Evolutionary conservation across 2,113 vertebrate species (phyloP), one percentile per base, ranked within the genome.

Genomic region (Thamnophis sirtalis): DNA sequence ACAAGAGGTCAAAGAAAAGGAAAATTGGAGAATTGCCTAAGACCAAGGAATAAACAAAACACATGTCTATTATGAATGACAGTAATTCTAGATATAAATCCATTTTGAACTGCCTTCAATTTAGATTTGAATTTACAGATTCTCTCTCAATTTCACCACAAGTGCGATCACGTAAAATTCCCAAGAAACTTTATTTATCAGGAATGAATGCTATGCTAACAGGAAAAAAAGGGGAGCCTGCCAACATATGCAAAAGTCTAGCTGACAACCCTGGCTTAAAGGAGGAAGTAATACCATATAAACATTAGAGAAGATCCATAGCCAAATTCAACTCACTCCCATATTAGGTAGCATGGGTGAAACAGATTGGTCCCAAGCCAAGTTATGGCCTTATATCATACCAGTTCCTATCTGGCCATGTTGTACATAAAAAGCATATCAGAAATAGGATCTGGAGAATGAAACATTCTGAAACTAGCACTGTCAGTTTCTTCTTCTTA

Each of bases 401-500:
- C 92, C 92, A 68, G 94, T 93, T 96, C 94, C 95, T 94, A 93
- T 96, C 95, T 94, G 94, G 90, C 93, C 95, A 94, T 96, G 96
- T 96, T 96, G 95, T 94, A 96, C 93, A 96, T 97, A 96, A 96
- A 97, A 96, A 1, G 28, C 2, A 95, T 95, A 95, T 96, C 96
- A 96, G 95, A 95, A 97, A 91, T 94, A 96, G 94, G 91, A 96
- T 95, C 95, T 95, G 90, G 92, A 93, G 96, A 95, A 96, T 87
- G 92, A 93, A 96, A 95, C 95, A 95, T 95, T 91, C 94, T 94
- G 95, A 94, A 93, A 95, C 91, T 0, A 94, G 95, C 94, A 95
- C 96, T 95, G 96, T 94, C 96, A 96, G 95, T 95, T 94, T 96
- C 95, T 94, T 96, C 94, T 93, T 94, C 94, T 96, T 96, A 96